A percentile compares a stretch with the other conserved stretches of the same genome.
Conservation (phyloP, 2,888 invertebrate species). For the Athetis lepigone region DNA sequence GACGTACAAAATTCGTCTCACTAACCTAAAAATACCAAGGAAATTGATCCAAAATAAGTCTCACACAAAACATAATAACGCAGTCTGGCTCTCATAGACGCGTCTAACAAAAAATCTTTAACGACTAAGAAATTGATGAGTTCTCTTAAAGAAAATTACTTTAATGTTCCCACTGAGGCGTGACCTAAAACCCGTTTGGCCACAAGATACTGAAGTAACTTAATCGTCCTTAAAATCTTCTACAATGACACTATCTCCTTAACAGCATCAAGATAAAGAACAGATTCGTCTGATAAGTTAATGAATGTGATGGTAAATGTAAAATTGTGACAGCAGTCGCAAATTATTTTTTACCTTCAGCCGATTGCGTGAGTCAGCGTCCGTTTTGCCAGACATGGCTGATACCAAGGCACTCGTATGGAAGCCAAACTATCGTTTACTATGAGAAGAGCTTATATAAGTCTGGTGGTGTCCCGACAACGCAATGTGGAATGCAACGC, state of each 20-base stretch:
- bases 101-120: constrained; percentile 72
- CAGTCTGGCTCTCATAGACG: constrained; percentile 73
- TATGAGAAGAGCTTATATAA: constrained; percentile 10
- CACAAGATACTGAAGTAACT: constrained; percentile 53
- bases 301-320: constrained; percentile 53
- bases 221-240: constrained; percentile 37
- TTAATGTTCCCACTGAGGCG: constrained; percentile 72
- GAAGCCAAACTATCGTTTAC: constrained; percentile 30
- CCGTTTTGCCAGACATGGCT: constrained; percentile 73
- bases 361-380: constrained; percentile 80
- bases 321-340: constrained; percentile 60
- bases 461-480: constrained; percentile 14
- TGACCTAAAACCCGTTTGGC: constrained; percentile 67
- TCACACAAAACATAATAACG: constrained; percentile 66
- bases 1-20: constrained; percentile 32
- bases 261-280: constrained; percentile 61
- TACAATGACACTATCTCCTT: constrained; percentile 35
- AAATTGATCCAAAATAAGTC: constrained; percentile 48
- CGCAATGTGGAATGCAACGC: constrained; percentile 25
- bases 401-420: constrained; percentile 56
- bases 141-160: constrained; percentile 80
- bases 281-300: constrained; percentile 60
- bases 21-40: constrained; percentile 56
- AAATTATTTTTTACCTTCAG: constrained; percentile 65
- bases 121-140: constrained; percentile 79